These are phyloP conservation scores for Teleogryllus occipitalis DNA, from an alignment of 1,140 invertebrate genomes.

Conservation along the genomic window DNA sequence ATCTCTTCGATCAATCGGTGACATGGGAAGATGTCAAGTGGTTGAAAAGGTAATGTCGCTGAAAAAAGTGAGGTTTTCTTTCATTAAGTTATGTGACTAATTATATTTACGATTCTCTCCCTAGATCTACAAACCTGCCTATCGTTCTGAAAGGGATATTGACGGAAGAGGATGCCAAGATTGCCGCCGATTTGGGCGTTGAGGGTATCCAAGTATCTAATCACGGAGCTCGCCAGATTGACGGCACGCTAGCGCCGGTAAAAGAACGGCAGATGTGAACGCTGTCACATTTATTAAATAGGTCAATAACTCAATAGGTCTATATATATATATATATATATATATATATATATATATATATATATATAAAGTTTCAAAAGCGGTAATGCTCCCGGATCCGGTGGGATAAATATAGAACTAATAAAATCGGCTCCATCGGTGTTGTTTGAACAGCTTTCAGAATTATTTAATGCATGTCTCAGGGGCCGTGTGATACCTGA, in stretches of 20 bases:
- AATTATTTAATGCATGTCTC: no score
- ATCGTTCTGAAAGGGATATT: constrained; percentile 86
- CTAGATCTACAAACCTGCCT: constrained; percentile 65
- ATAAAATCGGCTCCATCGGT: no score
- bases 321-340: no score
- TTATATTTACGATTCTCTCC: constrained; percentile 23
- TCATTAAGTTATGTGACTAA: not conserved
- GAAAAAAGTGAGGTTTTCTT: not conserved
- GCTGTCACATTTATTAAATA: not conserved
- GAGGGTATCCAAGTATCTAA: constrained; percentile 81
- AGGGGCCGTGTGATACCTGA: no score
- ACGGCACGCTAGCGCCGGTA: constrained; percentile 74
- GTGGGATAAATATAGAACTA: no score
- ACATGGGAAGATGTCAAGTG: constrained; percentile 79
- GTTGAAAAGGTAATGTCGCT: constrained; percentile 57
- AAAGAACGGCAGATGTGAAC: constrained; percentile 11
- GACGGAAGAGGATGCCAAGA: constrained; percentile 73
- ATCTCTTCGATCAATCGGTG: constrained; percentile 66
- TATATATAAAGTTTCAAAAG: no score
- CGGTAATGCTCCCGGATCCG: no score
- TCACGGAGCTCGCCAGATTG: constrained; percentile 84
- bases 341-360: no score
- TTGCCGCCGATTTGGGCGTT: constrained; percentile 56
- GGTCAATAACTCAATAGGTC: no score
- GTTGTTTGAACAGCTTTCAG: no score